phyloP scores from a whole-genome alignment of 2,113 vertebrate genomes.

The Phainopepla nitens region DNA sequence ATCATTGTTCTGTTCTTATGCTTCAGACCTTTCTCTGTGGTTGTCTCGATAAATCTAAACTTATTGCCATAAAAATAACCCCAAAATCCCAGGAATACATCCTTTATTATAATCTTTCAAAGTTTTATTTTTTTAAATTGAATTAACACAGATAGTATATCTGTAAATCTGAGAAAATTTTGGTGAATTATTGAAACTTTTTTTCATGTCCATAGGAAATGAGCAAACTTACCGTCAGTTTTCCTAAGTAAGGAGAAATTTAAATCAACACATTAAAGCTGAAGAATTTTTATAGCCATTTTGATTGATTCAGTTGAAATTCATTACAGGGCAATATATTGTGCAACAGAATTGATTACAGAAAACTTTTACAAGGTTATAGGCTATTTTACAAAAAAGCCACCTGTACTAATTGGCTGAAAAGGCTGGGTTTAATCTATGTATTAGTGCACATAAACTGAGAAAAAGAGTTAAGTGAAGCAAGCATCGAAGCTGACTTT shows the following conservation, averaged over 20 bases:
- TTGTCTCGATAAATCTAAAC: not conserved
- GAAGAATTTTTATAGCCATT: not conserved
- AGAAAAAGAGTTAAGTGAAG: not conserved
- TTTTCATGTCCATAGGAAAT: not conserved
- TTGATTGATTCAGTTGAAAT: not conserved
- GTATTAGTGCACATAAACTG: not conserved
- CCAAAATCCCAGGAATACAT: not conserved
- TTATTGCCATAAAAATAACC: not conserved
- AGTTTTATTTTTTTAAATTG: not conserved
- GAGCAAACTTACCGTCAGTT: not conserved
- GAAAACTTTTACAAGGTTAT: not conserved
- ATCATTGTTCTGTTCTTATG: not conserved
- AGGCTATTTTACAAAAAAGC: not conserved
- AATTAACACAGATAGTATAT: not conserved
- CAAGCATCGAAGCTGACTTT: not conserved
- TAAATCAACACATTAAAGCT: not conserved
- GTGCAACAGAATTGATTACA: not conserved
- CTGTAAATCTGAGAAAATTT: not conserved
- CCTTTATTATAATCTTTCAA: not conserved
- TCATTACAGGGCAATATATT: not conserved
- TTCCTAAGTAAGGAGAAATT: not conserved
- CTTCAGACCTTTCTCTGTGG: not conserved
- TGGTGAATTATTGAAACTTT: not conserved
- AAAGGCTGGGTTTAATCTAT: not conserved
- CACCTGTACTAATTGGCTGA: not conserved